Evolutionary conservation across 2,888 invertebrate genomes (phyloP).

Genomic region (Leptopilina myrica): DNA sequence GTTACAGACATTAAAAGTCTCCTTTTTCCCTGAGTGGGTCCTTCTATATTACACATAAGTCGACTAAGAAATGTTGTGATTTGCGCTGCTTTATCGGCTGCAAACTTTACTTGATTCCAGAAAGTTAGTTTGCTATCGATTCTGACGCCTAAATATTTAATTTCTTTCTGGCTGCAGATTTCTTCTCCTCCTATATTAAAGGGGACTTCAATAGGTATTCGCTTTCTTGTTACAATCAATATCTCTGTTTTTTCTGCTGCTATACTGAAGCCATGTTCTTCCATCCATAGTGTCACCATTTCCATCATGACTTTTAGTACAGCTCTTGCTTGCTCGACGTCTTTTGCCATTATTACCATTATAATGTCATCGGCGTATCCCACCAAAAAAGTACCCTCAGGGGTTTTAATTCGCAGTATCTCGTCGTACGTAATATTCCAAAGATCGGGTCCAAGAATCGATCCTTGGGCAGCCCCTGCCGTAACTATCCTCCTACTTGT

Average conservation of each 20-base stretch:
- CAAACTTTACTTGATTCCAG: background rate
- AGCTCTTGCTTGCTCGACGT: background rate
- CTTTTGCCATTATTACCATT: background rate
- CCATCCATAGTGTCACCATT: background rate
- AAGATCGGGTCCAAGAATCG: background rate
- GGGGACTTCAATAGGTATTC: background rate
- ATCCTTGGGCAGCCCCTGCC: background rate
- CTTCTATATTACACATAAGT: background rate
- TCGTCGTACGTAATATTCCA: constrained; percentile 14
- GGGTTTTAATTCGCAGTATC: constrained; percentile 11
- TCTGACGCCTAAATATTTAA: background rate
- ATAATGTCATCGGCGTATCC: background rate
- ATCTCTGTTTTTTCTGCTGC: background rate
- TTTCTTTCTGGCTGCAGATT: background rate
- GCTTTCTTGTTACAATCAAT: background rate
- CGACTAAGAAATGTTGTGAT: background rate
- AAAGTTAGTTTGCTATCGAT: background rate
- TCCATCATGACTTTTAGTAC: background rate
- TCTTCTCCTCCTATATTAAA: background rate
- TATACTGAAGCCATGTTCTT: background rate
- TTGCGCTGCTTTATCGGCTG: background rate
- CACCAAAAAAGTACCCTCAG: background rate
- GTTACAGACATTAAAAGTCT: constrained; percentile 43
- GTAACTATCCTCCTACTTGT: background rate
- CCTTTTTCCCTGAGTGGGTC: constrained; percentile 8